phyloP scores from a whole-genome alignment of 1,140 invertebrate genomes.

The Drosophila repletoides region DNA sequence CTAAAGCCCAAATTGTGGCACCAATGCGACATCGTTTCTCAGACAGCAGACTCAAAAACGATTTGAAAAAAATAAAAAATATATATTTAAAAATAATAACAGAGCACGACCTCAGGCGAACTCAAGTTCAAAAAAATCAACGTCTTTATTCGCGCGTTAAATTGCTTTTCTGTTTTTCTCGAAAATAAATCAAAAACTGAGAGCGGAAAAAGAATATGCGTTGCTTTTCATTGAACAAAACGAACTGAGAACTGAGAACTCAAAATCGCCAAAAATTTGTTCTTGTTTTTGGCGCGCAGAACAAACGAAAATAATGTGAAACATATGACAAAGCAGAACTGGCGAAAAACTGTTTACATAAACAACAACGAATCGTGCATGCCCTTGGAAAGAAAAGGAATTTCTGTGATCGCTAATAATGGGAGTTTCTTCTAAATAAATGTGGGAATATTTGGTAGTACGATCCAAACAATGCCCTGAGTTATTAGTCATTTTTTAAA shows the following conservation, averaged over 20 bases:
- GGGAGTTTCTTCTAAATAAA: constrained; percentile 22
- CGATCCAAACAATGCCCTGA: constrained; percentile 7
- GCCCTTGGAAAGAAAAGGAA: constrained; percentile 29
- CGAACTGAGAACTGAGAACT: constrained; percentile 48
- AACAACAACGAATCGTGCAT: constrained; percentile 38
- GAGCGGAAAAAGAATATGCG: constrained; percentile 38
- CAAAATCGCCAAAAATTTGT: constrained; percentile 31
- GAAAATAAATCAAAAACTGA: constrained; percentile 52
- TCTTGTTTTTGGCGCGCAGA: constrained; percentile 26
- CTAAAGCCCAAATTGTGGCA: constrained; percentile 67
- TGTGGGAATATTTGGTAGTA: constrained; percentile 8
- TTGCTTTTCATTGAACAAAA: constrained; percentile 61
- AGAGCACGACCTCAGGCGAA: too few relatives aligned
- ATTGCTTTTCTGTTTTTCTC: neutral
- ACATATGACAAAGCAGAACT: constrained; percentile 19
- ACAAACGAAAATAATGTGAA: constrained; percentile 45
- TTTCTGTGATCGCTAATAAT: constrained; percentile 8
- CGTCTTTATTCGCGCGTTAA: constrained; percentile 38
- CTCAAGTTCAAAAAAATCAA: constrained; percentile 34
- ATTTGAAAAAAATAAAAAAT: too few relatives aligned
- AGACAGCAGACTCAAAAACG: too few relatives aligned
- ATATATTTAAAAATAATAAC: too few relatives aligned
- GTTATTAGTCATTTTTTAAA: too few relatives aligned
- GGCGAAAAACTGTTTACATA: neutral
- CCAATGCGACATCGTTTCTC: constrained; percentile 67